Base-by-base conservation (phyloP, 2,888 invertebrate species). In the Trichogramma dendrolimi region DNA sequence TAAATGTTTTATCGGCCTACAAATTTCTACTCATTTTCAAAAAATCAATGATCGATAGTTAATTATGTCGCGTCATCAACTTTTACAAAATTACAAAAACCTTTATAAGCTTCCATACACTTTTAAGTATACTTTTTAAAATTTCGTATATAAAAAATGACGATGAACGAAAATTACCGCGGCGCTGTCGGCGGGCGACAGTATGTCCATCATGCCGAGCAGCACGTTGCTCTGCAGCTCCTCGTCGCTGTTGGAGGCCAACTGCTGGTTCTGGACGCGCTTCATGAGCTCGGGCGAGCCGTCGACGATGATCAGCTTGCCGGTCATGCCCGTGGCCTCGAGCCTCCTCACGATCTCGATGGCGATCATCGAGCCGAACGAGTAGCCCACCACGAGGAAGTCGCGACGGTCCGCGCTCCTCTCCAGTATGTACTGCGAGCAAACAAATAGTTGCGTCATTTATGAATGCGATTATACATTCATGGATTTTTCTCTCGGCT, bases 301-400 rank as follows among this genome's bases (percentile, higher is more conserved):
- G 75, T 96, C 96, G 56, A 97, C 82, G 10, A 93, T 83, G 70
- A 89, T 81, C 2, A 91, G 70, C 48, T 83, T 81, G 4, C 91
- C 91, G n/a, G 73, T 80, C 60, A 82, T 81, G 68, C 89, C 90
- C 71, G 84, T 81, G 6, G 79, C 80, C 77, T 93, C 92, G 46
- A 96, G 80, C 71, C 85, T 82, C 6, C 85, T 80, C 3, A 87
- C 89, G 63, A 96, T 80, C 75, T 94, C 91, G 60, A 95, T 78
- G 0, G 90, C 88, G 38, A 94, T 82, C 39, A 90, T 78, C 0
- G 88, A 82, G 52, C 97, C 97, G 73, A 87, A 96, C 11, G 96
- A 97, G 81, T 97, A 96, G 1, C 91, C 96, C 10, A 91, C 85
- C 1, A 97, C 75, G 61, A 85, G 84, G 80, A 91, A 96, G 0